Evolutionary conservation across 2,797 vertebrate species (phyloP).

Genomic region (Crenuchus spilurus): DNA sequence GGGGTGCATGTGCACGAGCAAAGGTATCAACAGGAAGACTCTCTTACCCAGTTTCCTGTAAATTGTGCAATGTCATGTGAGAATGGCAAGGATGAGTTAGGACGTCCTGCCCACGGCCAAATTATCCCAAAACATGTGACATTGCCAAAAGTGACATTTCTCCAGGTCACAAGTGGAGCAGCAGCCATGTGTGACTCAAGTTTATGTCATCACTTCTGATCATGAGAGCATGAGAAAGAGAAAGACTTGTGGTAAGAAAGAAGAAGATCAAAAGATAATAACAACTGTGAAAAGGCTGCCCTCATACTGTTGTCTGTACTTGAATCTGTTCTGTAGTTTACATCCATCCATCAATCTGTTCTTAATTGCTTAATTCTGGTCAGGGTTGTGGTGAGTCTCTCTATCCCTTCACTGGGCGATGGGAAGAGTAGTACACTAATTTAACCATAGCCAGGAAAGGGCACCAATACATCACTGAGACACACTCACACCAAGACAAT

Average conservation of each 20-base stretch:
- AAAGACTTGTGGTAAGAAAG: neutral
- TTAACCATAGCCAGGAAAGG: too few species aligned
- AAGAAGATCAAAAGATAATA: neutral
- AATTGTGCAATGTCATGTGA: constrained; percentile 21
- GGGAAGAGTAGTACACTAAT: too few species aligned
- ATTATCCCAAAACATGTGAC: constrained; percentile 16
- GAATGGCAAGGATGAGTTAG: neutral
- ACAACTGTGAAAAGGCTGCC: neutral
- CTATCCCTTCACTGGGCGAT: too few species aligned
- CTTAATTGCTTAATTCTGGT: too few species aligned
- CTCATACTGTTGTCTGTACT: too few species aligned
- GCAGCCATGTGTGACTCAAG: constrained; percentile 31
- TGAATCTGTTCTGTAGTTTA: too few species aligned
- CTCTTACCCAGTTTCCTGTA: constrained; percentile 45
- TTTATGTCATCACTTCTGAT: constrained; percentile 36
- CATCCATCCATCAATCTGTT: too few species aligned
- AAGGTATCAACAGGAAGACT: neutral
- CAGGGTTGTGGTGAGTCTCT: too few species aligned
- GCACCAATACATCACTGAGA: too few species aligned
- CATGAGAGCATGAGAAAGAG: neutral
- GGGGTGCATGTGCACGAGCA: neutral
- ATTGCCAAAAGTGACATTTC: constrained; percentile 12
- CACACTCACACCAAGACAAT: too few species aligned
- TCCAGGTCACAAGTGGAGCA: constrained; percentile 17
- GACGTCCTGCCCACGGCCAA: neutral